Base-by-base conservation (phyloP, 2,113 vertebrate species). In the Stercorarius parasiticus region DNA sequence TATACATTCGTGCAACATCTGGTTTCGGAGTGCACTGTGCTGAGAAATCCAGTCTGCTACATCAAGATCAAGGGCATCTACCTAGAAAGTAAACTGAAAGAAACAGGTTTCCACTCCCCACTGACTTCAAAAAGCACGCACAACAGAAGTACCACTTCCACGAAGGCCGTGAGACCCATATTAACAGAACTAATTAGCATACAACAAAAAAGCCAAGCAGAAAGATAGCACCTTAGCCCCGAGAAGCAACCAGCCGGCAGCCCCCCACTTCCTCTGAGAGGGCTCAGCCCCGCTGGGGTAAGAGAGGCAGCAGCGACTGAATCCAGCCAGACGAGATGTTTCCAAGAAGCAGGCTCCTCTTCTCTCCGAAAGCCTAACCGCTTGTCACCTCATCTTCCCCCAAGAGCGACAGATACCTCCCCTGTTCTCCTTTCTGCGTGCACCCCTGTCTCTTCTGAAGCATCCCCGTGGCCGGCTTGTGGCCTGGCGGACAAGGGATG, bases 251-350 rank as follows among this genome's bases (percentile, higher is more conserved):
- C 92, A 86, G 80, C 62, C n/a, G 8, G 88, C 97, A 97, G 97
- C 87, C 95, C 96, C 94, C 96, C 97, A 97, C 97, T 98, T 98
- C 98, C 98, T 98, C 96, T 95, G 95, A 96, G 95, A 97, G 86
- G 76, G 95, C 96, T 98, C 73, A 81, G 90, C 65, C 16, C 1
- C 4, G 5, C 2, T 15, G 8, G 80, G 88, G 80, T 64, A 81
- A 56, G 79, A 97, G 84, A 87, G 56, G 10, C 88, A 96, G 76
- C 95, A 95, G 90, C n/a, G 50, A 97, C 91, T 62, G 83, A 91
- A 97, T 97, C 97, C 97, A 98, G 96, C 73, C 71, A 92, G 94
- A 83, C 7, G 90, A 93, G 95, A 84, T 69, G 38, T 97, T 98
- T 98, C 98, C 98, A 98, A 97, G 98, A 98, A 98, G 93, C 70